Percentiles rank a stretch among this genome's conserved stretches.
phyloP scores from a whole-genome alignment of 2,888 invertebrate species.

The Patella depressa region DNA sequence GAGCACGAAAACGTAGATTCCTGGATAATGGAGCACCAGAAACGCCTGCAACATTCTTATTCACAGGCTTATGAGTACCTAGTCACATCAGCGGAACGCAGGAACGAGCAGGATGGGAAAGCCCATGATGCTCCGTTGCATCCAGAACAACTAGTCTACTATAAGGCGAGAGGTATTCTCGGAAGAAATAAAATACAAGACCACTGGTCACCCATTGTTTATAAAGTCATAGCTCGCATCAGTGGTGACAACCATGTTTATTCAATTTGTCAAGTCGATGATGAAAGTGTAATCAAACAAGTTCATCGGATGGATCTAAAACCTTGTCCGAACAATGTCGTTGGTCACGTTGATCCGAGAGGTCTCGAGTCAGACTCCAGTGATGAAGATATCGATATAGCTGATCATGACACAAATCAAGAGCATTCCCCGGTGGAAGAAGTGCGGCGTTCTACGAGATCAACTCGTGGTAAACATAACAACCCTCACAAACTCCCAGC shows the following conservation, averaged over 20 bases:
- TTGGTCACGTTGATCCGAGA: too few relatives aligned
- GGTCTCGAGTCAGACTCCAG: too few relatives aligned
- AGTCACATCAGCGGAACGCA: background rate
- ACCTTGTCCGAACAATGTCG: background rate
- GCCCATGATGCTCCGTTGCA: constrained; percentile 12
- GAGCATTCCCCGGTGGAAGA: too few relatives aligned
- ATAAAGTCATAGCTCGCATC: constrained; percentile 1
- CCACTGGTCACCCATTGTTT: constrained; percentile 1
- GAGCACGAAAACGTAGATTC: background rate
- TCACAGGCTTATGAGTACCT: background rate
- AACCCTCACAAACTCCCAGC: background rate
- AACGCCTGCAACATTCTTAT: background rate
- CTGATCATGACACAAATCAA: too few relatives aligned
- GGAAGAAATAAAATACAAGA: constrained; percentile 25
- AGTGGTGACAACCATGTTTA: constrained; percentile 18
- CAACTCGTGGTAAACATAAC: background rate
- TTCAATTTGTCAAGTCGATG: constrained; percentile 10
- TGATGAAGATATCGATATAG: too few relatives aligned
- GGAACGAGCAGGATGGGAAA: constrained; percentile 5
- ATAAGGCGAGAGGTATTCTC: constrained; percentile 11
- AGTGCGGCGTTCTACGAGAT: background rate
- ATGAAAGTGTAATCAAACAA: background rate
- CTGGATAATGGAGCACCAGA: background rate
- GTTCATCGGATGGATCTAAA: constrained; percentile 15
- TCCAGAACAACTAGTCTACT: constrained; percentile 16